Percentiles rank a stretch among this genome's conserved stretches.
Evolutionary conservation across 2,797 vertebrate species (phyloP).

Genomic region (Propithecus perrieri): DNA sequence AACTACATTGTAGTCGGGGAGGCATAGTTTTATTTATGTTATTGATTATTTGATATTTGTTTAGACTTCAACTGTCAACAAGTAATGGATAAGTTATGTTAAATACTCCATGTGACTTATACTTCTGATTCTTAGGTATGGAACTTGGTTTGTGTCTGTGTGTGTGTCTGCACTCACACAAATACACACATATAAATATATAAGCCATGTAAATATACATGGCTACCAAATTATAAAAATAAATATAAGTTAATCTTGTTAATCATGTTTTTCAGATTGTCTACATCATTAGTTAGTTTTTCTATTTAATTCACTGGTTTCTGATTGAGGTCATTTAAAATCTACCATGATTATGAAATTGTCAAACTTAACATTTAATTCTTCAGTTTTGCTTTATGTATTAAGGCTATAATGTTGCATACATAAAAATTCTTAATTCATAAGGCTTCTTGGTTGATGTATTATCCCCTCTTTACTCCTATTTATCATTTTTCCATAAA

Average conservation of each 20-base stretch:
- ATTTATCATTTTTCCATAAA: neutral
- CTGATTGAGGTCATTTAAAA: neutral
- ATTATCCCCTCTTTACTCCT: neutral
- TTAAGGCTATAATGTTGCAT: neutral
- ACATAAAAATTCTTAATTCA: slow-evolving; percentile 4
- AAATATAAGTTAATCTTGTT: neutral
- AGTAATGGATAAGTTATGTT: neutral
- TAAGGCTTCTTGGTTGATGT: neutral
- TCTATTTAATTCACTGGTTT: neutral
- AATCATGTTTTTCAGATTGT: neutral
- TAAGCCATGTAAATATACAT: neutral
- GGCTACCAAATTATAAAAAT: neutral
- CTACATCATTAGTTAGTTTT: neutral
- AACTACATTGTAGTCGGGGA: neutral
- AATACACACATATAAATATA: neutral
- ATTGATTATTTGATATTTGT: neutral
- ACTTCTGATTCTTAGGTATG: neutral
- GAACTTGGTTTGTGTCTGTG: neutral
- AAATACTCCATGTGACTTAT: neutral
- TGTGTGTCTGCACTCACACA: neutral
- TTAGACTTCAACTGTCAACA: neutral
- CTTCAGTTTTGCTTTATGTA: neutral
- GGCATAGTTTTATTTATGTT: neutral
- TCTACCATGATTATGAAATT: neutral
- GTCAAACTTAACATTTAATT: neutral